Evolutionary conservation across 2,888 invertebrate genomes (phyloP).

Genomic region (Schrankia costaestrigalis): DNA sequence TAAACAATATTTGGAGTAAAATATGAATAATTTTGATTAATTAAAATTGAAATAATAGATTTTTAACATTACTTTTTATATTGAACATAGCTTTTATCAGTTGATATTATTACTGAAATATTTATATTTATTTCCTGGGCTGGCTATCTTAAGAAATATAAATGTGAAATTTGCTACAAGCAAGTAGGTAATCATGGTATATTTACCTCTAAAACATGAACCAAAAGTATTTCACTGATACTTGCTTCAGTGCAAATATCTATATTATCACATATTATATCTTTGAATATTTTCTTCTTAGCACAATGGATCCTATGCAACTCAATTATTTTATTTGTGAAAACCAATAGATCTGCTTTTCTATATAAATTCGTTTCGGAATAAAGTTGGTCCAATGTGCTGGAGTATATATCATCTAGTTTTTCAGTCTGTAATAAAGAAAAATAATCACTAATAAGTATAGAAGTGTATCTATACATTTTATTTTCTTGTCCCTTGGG

Average conservation of each 20-base stretch:
- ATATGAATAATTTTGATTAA: no score
- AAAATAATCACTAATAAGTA: not conserved
- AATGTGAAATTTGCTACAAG: no score
- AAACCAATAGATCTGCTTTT: slow-evolving; percentile 53
- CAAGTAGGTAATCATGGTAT: no score
- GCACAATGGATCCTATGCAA: slow-evolving; percentile 56
- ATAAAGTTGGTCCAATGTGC: slow-evolving; percentile 50
- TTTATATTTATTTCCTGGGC: no score
- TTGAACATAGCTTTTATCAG: no score
- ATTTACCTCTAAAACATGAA: slow-evolving; percentile 57
- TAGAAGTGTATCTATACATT: no score
- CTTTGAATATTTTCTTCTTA: slow-evolving; percentile 48
- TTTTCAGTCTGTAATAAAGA: slow-evolving; percentile 46
- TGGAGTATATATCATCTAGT: slow-evolving; percentile 50
- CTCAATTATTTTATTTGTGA: slow-evolving; percentile 46
- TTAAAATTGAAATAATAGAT: no score
- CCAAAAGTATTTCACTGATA: slow-evolving; percentile 52
- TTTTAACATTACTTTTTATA: no score
- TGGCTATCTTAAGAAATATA: no score
- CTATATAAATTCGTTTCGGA: slow-evolving; percentile 60
- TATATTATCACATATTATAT: slow-evolving; percentile 55
- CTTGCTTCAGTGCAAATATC: slow-evolving; percentile 53
- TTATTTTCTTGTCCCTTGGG: no score
- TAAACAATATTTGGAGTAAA: no score
- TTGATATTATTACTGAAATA: no score